Conservation (phyloP, 2,797 vertebrate species). For the Channa striata region DNA sequence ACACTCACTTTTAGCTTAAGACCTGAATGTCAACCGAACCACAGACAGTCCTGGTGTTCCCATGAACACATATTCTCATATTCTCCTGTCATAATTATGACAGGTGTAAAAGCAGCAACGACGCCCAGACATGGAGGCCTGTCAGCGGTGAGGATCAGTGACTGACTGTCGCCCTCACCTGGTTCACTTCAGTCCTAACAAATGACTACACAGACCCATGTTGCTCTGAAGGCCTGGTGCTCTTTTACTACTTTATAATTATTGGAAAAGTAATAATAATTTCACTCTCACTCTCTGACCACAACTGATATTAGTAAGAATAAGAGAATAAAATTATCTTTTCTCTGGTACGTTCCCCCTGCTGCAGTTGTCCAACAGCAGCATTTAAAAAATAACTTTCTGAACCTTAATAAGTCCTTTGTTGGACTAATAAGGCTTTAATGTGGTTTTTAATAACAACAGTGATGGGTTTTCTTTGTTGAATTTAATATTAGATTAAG, state of each 20-base stretch:
- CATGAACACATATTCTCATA: too few species aligned
- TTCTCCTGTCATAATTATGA: not conserved
- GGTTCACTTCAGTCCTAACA: slow-evolving; percentile 32
- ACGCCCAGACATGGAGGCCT: not conserved
- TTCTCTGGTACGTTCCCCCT: not conserved
- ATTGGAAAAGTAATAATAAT: too few species aligned
- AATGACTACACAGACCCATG: not conserved
- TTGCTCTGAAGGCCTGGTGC: not conserved
- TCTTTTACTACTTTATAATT: not conserved
- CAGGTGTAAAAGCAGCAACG: slow-evolving; percentile 42
- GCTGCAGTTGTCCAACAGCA: not conserved
- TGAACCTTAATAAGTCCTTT: too few species aligned
- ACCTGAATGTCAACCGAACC: not conserved
- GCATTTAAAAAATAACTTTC: too few species aligned
- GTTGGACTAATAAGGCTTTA: too few species aligned
- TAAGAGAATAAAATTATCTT: not conserved
- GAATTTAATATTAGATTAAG: too few species aligned
- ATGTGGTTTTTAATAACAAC: too few species aligned
- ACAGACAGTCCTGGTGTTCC: not conserved
- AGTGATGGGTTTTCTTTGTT: too few species aligned
- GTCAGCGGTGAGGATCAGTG: not conserved
- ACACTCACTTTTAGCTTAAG: not conserved
- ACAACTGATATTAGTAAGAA: not conserved
- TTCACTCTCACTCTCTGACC: not conserved
- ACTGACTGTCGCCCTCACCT: slow-evolving; percentile 66